A percentile compares a stretch with the other conserved stretches of the same genome.
These are phyloP conservation scores for Cataglyphis albicans DNA, from an alignment of 2,888 invertebrate genomes.

Conservation along the genomic window DNA sequence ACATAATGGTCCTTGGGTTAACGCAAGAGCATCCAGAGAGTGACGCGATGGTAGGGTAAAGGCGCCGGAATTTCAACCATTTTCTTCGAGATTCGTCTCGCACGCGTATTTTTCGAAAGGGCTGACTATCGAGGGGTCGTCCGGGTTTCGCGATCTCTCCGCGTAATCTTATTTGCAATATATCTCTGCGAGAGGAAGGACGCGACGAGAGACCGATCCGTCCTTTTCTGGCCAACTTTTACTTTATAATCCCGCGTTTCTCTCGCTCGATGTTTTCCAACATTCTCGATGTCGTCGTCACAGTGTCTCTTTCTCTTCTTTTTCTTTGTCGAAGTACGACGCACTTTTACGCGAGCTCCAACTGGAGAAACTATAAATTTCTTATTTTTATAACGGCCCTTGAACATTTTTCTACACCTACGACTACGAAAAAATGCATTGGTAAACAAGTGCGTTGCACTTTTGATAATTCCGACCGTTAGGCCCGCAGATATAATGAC, in stretches of 20 bases:
- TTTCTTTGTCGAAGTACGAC: background rate
- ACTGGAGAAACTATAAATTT: constrained; percentile 19
- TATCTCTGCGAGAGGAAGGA: constrained; percentile 72
- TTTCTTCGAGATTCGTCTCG: constrained; percentile 82
- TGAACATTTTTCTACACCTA: constrained; percentile 16
- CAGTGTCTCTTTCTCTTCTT: background rate
- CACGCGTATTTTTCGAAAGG: constrained; percentile 80
- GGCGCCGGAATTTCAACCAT: constrained; percentile 82
- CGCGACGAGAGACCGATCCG: constrained; percentile 10
- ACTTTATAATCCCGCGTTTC: constrained; percentile 35
- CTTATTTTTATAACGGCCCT: constrained; percentile 27
- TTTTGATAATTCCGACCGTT: constrained; percentile 61
- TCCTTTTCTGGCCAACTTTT: background rate
- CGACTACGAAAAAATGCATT: constrained; percentile 18
- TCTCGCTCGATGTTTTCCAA: background rate
- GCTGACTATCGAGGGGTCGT: constrained; percentile 45
- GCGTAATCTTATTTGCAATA: constrained; percentile 84
- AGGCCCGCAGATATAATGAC: constrained; percentile 71
- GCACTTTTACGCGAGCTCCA: constrained; percentile 34
- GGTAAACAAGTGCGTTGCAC: constrained; percentile 56
- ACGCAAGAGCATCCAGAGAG: constrained; percentile 64
- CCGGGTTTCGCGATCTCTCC: constrained; percentile 73
- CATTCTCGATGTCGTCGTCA: constrained; percentile 9
- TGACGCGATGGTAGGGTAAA: constrained; percentile 64
- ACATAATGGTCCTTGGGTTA: constrained; percentile 73